Conservation (phyloP, 2,888 invertebrate species). For the Epirrhoe tristata region DNA sequence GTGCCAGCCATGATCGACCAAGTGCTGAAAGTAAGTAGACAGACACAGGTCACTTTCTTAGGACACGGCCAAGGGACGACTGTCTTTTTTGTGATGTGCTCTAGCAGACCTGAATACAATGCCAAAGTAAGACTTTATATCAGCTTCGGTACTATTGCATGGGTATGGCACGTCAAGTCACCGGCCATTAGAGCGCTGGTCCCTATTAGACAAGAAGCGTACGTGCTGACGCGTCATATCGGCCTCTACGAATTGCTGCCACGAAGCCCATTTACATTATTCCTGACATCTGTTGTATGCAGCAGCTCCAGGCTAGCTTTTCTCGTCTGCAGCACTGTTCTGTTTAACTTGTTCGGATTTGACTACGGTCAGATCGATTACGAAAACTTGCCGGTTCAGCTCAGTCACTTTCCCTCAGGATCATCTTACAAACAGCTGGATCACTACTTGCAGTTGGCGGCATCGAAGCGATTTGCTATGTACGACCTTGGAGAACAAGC, state of each 20-base stretch:
- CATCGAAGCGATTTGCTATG: constrained; percentile 4
- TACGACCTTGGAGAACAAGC: constrained; percentile 9
- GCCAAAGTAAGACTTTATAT: constrained; percentile 2
- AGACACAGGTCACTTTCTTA: not conserved
- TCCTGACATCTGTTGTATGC: constrained; percentile 16
- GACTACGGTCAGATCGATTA: constrained; percentile 21
- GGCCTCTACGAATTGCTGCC: constrained; percentile 10
- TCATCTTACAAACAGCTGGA: constrained; percentile 70
- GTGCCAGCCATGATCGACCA: constrained; percentile 16
- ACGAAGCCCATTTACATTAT: not conserved
- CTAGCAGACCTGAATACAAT: constrained; percentile 15
- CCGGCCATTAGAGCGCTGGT: constrained; percentile 4
- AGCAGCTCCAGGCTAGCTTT: constrained; percentile 6
- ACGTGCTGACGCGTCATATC: not conserved
- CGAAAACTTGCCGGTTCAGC: constrained; percentile 40
- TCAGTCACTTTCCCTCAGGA: constrained; percentile 61
- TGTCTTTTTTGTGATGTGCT: constrained; percentile 11
- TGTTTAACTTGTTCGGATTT: constrained; percentile 13
- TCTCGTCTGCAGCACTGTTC: constrained; percentile 1
- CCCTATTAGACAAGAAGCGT: constrained; percentile 7
- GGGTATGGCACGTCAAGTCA: constrained; percentile 13
- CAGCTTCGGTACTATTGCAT: constrained; percentile 11
- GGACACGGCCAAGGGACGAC: constrained; percentile 20
- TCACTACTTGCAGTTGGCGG: constrained; percentile 13
- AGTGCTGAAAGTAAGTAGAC: not conserved